Base-by-base conservation (phyloP, 2,888 invertebrate genomes). In the Scaptodrosophila latifasciaeformis region DNA sequence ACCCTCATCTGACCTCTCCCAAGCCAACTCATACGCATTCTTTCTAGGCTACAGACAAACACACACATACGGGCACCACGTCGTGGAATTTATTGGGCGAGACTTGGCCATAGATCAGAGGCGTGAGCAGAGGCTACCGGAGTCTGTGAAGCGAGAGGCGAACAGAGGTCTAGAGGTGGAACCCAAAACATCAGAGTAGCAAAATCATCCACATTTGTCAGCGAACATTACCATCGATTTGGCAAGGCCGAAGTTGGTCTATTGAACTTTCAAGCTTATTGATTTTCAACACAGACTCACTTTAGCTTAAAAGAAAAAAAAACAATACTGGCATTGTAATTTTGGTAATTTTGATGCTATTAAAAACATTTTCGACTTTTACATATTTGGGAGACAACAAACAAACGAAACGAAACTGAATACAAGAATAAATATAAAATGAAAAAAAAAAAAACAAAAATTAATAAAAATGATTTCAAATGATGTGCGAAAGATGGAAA, bases 271-370 rank as follows among this genome's bases (percentile, higher is more conserved):
- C 7, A 37, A 46, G 70, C 55, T 62, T 78, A 81, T 81, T 81
- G 79, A 81, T 74, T 81, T 74, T 51, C 21, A 39, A 21, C 31
- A 40, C 19, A 40, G 18, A 19, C 24, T 21, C 10, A 34, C 21
- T 17, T 29, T 15, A 29, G 34, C 48, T 46, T 7, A 12, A n/a
- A n/a, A n/a, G n/a, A n/a, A n/a, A n/a, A n/a, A n/a, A n/a, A n/a
- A n/a, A n/a, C n/a, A n/a, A n/a, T n/a, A n/a, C n/a, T n/a, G n/a
- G 47, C 56, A 17, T 53, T 70, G 71, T 71, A 78, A 75, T 75
- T 81, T 79, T 67, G 79, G 76, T 72, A 81, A 75, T 81, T 71
- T 67, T 46, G 76, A 65, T 81, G 72, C 63, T 81, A 78, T 74
- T 80, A 74, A 81, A 81, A 74, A 64, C 67, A 62, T 75, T 54